Evolutionary conservation across 2,797 vertebrate species (phyloP).

Genomic region (Sebastes paucispinis): DNA sequence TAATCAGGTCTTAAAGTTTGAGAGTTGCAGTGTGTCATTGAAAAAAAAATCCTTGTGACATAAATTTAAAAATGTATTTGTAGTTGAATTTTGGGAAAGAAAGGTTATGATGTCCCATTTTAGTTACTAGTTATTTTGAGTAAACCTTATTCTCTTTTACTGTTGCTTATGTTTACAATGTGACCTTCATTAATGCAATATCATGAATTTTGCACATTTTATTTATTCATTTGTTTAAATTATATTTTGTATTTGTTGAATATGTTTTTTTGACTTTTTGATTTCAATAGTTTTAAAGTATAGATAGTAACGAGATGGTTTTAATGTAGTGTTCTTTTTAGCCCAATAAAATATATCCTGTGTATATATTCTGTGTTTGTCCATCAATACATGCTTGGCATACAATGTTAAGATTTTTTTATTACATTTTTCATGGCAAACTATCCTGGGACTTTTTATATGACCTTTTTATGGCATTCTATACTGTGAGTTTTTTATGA

Average conservation of each 20-base stretch:
- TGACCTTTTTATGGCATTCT: neutral
- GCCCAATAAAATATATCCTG: conserved; percentile 63
- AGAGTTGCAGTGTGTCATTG: neutral
- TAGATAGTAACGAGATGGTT: conserved; percentile 14
- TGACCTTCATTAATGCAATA: conserved; percentile 43
- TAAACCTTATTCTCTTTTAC: neutral
- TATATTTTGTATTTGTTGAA: conserved; percentile 27
- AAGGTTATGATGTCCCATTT: neutral
- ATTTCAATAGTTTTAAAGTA: conserved; percentile 21
- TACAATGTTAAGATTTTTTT: neutral
- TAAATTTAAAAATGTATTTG: neutral
- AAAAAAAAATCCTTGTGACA: neutral
- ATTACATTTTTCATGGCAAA: no score
- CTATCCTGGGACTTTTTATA: no score
- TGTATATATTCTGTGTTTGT: neutral
- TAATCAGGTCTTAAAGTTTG: neutral
- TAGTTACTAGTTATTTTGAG: neutral
- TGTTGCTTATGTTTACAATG: conserved; percentile 44
- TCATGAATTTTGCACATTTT: conserved; percentile 69
- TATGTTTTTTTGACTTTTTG: conserved; percentile 8
- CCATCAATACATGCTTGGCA: neutral
- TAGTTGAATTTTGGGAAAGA: neutral
- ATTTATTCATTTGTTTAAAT: conserved; percentile 42
- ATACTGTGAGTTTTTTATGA: no score
- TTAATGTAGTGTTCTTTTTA: conserved; percentile 53